phyloP scores from a whole-genome alignment of 2,113 vertebrate species.

The Carollia perspicillata region DNA sequence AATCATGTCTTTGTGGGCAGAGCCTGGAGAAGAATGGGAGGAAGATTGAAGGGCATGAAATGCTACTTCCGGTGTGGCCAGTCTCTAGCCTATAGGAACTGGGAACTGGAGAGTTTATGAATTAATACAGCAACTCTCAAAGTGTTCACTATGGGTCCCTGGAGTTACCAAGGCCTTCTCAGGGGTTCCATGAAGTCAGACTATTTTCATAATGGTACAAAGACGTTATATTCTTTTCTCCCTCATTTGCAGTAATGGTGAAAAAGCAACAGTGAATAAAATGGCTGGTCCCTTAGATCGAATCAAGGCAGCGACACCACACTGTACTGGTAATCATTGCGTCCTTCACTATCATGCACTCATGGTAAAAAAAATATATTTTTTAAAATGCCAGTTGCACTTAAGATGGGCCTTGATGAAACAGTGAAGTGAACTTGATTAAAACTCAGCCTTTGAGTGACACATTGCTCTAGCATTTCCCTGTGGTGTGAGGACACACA shows the following conservation, averaged over 20 bases:
- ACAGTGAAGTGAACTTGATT: neutral
- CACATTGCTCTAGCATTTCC: neutral
- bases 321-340: fast-evolving
- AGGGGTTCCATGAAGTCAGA: neutral
- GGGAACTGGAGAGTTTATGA: neutral
- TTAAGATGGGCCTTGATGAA: neutral
- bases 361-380: neutral
- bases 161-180: neutral
- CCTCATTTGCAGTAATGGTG: neutral
- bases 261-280: neutral
- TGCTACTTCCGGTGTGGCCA: too few species aligned
- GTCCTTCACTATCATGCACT: neutral
- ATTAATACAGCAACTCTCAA: neutral
- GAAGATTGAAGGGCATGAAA: neutral
- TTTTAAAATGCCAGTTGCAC: neutral
- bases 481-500: neutral
- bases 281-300: neutral
- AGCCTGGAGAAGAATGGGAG: neutral
- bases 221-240: neutral
- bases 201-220: neutral
- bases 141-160: neutral
- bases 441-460: neutral
- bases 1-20: neutral
- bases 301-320: neutral
- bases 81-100: neutral